These are phyloP conservation scores for Capromys pilorides DNA, from an alignment of 2,797 vertebrate species.

Conservation along the genomic window DNA sequence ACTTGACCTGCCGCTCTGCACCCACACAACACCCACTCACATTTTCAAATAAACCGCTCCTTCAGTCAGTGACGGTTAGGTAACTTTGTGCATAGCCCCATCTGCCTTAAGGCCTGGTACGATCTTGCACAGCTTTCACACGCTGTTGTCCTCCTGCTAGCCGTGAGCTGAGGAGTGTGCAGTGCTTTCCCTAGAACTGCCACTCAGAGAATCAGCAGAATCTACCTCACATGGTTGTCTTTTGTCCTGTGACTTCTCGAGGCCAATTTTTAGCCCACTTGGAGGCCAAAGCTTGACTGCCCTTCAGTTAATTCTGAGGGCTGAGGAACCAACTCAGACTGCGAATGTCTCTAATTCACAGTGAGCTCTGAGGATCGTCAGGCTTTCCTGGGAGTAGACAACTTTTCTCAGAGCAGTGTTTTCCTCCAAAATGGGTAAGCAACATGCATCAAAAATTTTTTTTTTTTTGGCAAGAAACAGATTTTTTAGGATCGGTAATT, in stretches of 20 bases:
- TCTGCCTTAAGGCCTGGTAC: neutral
- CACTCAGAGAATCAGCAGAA: neutral
- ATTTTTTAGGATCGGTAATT: neutral
- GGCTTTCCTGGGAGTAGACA: neutral
- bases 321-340: neutral
- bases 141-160: neutral
- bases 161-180: neutral
- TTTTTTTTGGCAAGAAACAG: neutral
- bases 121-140: neutral
- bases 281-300: neutral
- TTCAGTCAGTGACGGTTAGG: neutral
- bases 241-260: neutral
- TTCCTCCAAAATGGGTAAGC: neutral
- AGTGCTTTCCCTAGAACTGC: neutral
- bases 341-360: neutral
- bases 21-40: neutral
- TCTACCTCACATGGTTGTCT: neutral
- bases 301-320: neutral
- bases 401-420: neutral
- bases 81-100: neutral
- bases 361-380: neutral
- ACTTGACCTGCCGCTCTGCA: neutral
- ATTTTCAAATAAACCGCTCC: conserved; percentile 41
- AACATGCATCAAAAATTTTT: neutral
- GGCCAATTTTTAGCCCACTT: neutral